Evolutionary conservation across 2,797 vertebrate species (phyloP).

Genomic region (Mareca penelope): DNA sequence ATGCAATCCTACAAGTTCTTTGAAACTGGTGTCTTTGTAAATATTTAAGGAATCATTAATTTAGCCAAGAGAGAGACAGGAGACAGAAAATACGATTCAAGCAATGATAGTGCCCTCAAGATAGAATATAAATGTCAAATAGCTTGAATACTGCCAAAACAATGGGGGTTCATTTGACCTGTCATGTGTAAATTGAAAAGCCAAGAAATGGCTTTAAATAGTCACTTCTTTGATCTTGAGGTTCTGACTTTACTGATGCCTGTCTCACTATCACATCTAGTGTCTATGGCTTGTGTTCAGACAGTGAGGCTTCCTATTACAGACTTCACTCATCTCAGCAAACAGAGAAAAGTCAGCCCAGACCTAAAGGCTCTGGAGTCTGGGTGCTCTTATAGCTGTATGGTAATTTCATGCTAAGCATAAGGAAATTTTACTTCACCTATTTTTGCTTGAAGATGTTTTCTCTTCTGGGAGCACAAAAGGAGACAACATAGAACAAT

Average conservation of each 20-base stretch:
- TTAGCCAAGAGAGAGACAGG: background rate
- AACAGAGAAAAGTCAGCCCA: background rate
- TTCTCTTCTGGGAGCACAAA: background rate
- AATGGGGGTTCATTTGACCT: background rate
- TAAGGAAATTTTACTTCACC: background rate
- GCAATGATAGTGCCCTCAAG: too few relatives aligned
- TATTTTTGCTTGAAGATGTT: background rate
- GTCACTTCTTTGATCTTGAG: background rate
- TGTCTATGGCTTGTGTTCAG: background rate
- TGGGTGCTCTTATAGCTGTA: background rate
- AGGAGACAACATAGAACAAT: background rate
- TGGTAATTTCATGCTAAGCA: background rate
- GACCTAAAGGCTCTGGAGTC: background rate
- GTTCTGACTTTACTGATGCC: background rate
- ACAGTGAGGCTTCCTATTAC: background rate
- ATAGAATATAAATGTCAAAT: background rate
- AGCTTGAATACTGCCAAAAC: background rate
- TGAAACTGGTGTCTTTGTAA: background rate
- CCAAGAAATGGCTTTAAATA: background rate
- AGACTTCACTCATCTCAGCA: background rate
- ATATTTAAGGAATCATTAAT: background rate
- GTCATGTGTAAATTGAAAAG: background rate
- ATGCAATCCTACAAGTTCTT: rapidly evolving
- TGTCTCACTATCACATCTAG: background rate
- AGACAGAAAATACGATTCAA: background rate